Evolutionary conservation across 2,797 vertebrate genomes (phyloP).

Genomic region (Chrysolophus pictus): DNA sequence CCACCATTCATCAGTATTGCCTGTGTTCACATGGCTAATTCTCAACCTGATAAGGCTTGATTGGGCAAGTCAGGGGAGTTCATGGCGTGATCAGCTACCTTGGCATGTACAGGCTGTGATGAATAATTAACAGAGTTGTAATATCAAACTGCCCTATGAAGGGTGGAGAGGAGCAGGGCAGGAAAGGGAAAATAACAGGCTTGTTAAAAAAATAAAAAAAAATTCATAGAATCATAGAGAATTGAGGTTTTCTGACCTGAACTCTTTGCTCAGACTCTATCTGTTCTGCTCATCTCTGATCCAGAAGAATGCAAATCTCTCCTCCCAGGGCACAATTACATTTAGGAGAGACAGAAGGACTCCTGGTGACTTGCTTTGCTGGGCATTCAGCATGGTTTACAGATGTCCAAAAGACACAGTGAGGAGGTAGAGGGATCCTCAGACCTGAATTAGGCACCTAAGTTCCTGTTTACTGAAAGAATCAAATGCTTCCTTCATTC

Average conservation of each 20-base stretch:
- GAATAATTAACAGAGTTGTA: constrained; percentile 58
- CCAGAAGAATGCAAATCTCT: neutral
- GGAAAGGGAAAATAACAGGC: neutral
- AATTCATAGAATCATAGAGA: no score
- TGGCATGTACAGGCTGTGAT: constrained; percentile 8
- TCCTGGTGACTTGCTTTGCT: neutral
- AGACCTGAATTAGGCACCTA: neutral
- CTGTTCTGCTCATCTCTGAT: neutral
- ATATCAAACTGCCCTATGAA: neutral
- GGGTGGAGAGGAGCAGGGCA: neutral
- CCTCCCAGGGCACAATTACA: neutral
- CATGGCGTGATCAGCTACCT: neutral
- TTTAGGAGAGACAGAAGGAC: neutral
- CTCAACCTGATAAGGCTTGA: neutral
- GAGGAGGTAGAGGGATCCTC: neutral
- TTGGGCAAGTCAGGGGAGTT: neutral
- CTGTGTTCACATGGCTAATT: neutral
- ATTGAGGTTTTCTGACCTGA: neutral
- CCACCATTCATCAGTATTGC: fast-evolving
- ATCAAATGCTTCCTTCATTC: neutral
- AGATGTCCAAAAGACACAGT: neutral
- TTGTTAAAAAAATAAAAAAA: neutral
- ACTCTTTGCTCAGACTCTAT: neutral
- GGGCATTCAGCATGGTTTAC: neutral
- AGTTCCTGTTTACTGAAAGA: neutral